Evolutionary conservation across 2,888 invertebrate genomes (phyloP).

Genomic region (Hymenopus coronatus): DNA sequence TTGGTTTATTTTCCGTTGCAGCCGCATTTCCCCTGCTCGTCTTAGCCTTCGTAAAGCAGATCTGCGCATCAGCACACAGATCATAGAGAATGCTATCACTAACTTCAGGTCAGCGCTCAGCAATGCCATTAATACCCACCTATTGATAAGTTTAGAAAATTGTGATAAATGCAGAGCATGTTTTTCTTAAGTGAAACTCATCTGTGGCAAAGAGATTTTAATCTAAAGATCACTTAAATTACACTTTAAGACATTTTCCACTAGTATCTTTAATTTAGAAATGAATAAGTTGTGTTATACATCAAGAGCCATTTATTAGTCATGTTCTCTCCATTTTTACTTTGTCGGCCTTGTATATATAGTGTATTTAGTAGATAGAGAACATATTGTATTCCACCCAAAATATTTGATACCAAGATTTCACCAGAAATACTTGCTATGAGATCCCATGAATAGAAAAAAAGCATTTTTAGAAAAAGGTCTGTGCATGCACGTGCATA

Average conservation of each 20-base stretch:
- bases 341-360: too few relatives aligned
- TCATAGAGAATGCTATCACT: conserved; percentile 69
- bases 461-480: too few relatives aligned
- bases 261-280: background rate
- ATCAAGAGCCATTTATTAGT: background rate
- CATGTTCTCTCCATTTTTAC: background rate
- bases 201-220: background rate
- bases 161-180: background rate
- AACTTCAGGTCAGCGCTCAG: conserved; percentile 66
- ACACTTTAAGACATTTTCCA: too few relatives aligned
- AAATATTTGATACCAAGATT: too few relatives aligned
- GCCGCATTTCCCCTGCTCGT: conserved; percentile 81
- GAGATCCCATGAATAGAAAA: too few relatives aligned
- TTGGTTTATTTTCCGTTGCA: conserved; percentile 47
- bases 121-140: conserved; percentile 32
- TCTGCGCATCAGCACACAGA: conserved; percentile 72
- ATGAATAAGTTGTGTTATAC: background rate
- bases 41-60: conserved; percentile 79
- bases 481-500: too few relatives aligned
- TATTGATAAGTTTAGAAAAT: background rate
- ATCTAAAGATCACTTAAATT: background rate
- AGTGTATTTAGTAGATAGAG: too few relatives aligned
- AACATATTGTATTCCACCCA: too few relatives aligned
- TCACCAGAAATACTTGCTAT: too few relatives aligned
- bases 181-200: background rate